Conservation (phyloP, 2,113 vertebrate species). For the Scalopus aquaticus region DNA sequence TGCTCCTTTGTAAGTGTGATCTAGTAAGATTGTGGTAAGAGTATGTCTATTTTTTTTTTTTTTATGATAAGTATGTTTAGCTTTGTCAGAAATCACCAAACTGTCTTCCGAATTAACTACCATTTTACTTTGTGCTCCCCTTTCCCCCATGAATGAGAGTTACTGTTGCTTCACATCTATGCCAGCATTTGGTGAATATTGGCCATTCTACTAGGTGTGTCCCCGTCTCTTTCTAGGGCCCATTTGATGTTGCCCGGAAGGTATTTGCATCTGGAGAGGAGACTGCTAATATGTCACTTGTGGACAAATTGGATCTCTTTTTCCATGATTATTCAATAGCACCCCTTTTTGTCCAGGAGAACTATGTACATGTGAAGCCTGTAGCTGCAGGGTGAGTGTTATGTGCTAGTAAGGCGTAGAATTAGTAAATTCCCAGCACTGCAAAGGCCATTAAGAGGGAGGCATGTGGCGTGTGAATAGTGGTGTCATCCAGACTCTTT, state of each 20-base stretch:
- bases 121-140: background rate
- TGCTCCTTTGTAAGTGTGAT: background rate
- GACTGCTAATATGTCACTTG: slow-evolving; percentile 91
- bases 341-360: slow-evolving; percentile 98
- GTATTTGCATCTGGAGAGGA: slow-evolving; percentile 93
- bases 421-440: fast-evolving
- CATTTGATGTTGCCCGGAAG: slow-evolving; percentile 97
- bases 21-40: background rate
- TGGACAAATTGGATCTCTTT: slow-evolving; percentile 97
- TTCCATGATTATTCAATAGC: slow-evolving; percentile 98
- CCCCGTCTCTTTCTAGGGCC: slow-evolving; percentile 85
- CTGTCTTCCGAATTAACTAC: background rate
- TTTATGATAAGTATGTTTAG: background rate
- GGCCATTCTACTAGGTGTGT: background rate
- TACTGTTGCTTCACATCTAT: background rate
- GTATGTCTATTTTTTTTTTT: no score
- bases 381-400: slow-evolving; percentile 91
- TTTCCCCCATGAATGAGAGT: background rate
- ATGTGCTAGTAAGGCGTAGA: background rate
- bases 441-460: background rate
- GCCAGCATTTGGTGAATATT: background rate
- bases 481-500: background rate
- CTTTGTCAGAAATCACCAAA: background rate
- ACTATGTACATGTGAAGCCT: slow-evolving; percentile 94
- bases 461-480: background rate